Base-by-base conservation (phyloP, 1,140 invertebrate species). In the Adelges cooleyi region DNA sequence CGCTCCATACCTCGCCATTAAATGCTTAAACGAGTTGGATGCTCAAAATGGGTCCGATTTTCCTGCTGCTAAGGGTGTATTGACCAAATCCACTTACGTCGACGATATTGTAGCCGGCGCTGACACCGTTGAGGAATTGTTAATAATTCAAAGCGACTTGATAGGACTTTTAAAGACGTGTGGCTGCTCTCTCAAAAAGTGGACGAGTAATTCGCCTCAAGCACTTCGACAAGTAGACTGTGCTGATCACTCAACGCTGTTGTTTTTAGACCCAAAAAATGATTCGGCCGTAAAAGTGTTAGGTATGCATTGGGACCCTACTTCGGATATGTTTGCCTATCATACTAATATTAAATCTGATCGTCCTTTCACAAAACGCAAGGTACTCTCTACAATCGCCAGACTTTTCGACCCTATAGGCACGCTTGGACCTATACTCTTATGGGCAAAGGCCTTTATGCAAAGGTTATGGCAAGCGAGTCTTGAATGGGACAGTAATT, bases 71-170 rank as follows among this genome's bases (percentile, higher is more conserved):
- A 50, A 69, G 48, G 48, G 69, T 29, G 67, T 70, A n/a, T 71
- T 76, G n/a, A 22, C 27, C 22, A 69, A 68, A 17, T 71, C 75
- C 65, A 75, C 75, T 62, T 80, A 78, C 67, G 73, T 79, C 2
- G 78, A 80, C 66, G 76, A 80, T 70, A 23, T 23, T 6, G 23
- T 52, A 4, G 8, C 10, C 17, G 50, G 50, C 13, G 13, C 50
- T 25, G 20, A 49, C n/a, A 22, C 44, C 2, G 6, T 22, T 5
- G 65, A 49, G n/a, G 17, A 17, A 3, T 13, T 29, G 23, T 15
- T 50, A 18, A 27, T 11, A 29, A 66, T 20, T 3, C 15, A n/a
- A 6, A 13, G 15, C 6, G 6, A 66, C n/a, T 6, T 49, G 4
- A n/a, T 50, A 52, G 17, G 3, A 3, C 8, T 66, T 13, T 22